Conservation (phyloP, 2,797 vertebrate genomes). For the Acanthiza pusilla region DNA sequence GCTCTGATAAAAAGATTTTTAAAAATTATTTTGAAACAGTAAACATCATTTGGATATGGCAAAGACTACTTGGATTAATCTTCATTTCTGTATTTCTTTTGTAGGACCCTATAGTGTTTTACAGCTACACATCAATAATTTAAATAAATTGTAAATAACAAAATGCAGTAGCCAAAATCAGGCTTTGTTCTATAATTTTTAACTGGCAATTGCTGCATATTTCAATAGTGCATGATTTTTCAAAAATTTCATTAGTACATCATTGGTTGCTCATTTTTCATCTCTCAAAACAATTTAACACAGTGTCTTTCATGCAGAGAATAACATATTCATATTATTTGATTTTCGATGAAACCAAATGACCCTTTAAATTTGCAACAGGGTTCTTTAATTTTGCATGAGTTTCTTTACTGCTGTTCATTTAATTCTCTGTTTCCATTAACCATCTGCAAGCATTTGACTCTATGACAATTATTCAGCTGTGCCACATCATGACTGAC, state of each 20-base stretch:
- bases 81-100: neutral
- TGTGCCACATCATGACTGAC: constrained; percentile 74
- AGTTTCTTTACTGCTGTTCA: constrained; percentile 78
- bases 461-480: constrained; percentile 77
- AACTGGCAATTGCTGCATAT: constrained; percentile 45
- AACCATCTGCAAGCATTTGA: constrained; percentile 80
- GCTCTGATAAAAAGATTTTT: neutral
- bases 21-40: neutral
- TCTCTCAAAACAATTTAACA: constrained; percentile 76
- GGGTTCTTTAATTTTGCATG: constrained; percentile 77
- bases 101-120: neutral
- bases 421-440: constrained; percentile 80
- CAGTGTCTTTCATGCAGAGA: constrained; percentile 72
- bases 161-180: neutral
- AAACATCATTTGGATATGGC: neutral
- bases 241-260: constrained; percentile 73
- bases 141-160: constrained; percentile 28
- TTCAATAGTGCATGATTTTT: constrained; percentile 71
- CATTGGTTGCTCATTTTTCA: constrained; percentile 76
- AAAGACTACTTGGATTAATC: constrained; percentile 4
- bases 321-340: constrained; percentile 78
- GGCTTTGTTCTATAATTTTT: neutral
- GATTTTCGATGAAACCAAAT: constrained; percentile 79
- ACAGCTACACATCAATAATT: neutral
- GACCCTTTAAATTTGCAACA: constrained; percentile 77